Conservation (phyloP, 2,797 vertebrate species). For the Hapalemur alaotrensis region DNA sequence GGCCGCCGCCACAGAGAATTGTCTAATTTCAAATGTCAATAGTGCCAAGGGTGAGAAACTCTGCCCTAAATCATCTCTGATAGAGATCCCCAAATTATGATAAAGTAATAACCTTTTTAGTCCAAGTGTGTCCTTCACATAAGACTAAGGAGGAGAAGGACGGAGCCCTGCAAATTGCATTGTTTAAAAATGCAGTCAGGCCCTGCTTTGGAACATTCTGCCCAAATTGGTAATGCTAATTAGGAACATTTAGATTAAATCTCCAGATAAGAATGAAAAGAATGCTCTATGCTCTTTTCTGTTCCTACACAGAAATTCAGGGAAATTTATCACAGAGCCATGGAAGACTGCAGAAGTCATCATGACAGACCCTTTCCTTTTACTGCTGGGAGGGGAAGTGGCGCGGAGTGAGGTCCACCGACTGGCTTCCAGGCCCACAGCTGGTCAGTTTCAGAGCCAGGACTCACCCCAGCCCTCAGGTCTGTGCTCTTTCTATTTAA, state of each 20-base stretch:
- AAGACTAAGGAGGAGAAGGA: background rate
- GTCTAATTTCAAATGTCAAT: background rate
- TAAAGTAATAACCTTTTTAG: conserved; percentile 5
- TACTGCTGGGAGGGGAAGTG: no score
- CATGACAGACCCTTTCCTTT: background rate
- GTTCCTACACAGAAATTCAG: background rate
- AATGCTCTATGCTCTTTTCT: background rate
- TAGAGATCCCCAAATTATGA: background rate
- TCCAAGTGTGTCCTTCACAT: background rate
- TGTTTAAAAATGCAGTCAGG: conserved; percentile 4
- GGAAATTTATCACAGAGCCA: background rate
- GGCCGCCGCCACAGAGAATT: background rate
- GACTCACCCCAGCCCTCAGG: background rate
- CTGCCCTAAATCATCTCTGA: background rate
- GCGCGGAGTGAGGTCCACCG: rapidly evolving
- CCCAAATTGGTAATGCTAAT: background rate
- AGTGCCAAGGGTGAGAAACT: background rate
- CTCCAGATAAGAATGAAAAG: background rate
- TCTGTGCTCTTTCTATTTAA: background rate
- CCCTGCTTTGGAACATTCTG: background rate
- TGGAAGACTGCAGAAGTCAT: background rate
- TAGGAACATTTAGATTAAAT: background rate
- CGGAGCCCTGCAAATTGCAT: background rate
- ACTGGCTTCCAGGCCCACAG: background rate
- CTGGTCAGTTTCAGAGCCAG: background rate